phyloP scores from a whole-genome alignment of 2,888 invertebrate species.

The Melieria picta region DNA sequence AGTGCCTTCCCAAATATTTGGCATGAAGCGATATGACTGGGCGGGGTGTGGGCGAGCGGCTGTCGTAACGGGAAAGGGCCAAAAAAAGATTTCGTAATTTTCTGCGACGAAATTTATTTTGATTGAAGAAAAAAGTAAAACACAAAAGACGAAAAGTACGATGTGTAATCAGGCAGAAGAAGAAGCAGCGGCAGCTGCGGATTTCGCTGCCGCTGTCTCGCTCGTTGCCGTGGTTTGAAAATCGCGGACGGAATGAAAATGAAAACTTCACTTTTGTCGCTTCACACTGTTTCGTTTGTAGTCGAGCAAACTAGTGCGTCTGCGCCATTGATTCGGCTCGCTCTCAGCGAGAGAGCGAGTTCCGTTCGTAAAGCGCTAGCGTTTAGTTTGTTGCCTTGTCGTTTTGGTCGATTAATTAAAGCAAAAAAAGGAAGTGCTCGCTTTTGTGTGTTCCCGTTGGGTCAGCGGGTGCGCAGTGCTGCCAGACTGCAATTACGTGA shows the following conservation, averaged over 20 bases:
- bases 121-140: constrained; percentile 1
- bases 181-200: background rate
- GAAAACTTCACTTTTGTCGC: constrained; percentile 26
- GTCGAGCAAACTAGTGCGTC: background rate
- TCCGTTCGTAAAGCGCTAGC: too few relatives aligned
- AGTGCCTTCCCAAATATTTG: background rate
- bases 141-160: constrained; percentile 10
- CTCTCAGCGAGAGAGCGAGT: too few relatives aligned
- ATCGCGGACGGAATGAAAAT: constrained; percentile 28
- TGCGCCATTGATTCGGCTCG: too few relatives aligned
- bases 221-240: constrained; percentile 12
- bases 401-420: too few relatives aligned
- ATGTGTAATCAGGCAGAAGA: background rate
- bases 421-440: too few relatives aligned
- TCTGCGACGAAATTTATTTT: background rate
- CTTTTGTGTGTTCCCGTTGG: too few relatives aligned
- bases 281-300: background rate
- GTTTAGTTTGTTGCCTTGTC: too few relatives aligned
- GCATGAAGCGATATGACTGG: background rate
- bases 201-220: constrained; percentile 1
- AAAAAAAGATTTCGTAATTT: constrained; percentile 5
- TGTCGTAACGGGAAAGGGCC: constrained; percentile 6
- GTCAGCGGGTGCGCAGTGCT: too few relatives aligned
- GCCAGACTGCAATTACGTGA: too few relatives aligned
- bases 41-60: too few relatives aligned